Evolutionary conservation across 2,797 vertebrate genomes (phyloP).

Genomic region (Sebastes flavidus): DNA sequence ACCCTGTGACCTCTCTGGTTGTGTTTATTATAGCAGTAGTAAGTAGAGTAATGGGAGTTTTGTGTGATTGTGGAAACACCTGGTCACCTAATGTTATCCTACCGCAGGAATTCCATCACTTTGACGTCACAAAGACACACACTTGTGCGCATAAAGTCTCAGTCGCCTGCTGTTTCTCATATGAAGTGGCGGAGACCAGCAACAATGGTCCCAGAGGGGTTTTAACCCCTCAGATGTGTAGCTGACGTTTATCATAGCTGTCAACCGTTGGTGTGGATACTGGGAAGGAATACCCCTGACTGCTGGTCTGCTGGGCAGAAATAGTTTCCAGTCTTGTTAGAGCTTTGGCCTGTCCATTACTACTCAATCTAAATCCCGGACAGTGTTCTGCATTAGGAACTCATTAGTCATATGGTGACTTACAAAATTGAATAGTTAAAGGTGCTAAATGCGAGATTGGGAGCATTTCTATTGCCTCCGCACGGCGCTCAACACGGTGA

Average conservation of each 20-base stretch:
- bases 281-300: neutral
- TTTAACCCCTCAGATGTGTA: slow-evolving; percentile 17
- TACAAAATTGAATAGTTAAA: neutral
- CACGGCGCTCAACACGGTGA: too few species aligned
- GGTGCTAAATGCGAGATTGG: too few species aligned
- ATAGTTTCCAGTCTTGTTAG: neutral
- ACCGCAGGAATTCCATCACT: slow-evolving; percentile 45
- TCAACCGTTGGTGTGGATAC: slow-evolving; percentile 12
- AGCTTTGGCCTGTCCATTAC: neutral
- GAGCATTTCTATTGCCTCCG: too few species aligned
- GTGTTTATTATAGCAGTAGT: slow-evolving; percentile 46
- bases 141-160: slow-evolving; percentile 11
- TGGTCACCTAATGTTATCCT: slow-evolving; percentile 58
- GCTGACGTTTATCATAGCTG: slow-evolving; percentile 48
- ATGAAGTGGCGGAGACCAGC: slow-evolving; percentile 3
- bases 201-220: slow-evolving; percentile 11
- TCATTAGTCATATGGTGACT: neutral
- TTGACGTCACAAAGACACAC: slow-evolving; percentile 30
- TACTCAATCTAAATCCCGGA: neutral
- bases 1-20: slow-evolving; percentile 29
- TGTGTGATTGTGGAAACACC: slow-evolving; percentile 66
- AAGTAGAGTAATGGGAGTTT: slow-evolving; percentile 15
- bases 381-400: neutral
- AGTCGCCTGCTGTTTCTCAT: slow-evolving; percentile 15
- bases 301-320: neutral